Evolutionary conservation across 2,797 vertebrate species (phyloP), one percentile per base, ranked within the genome.

Genomic region (Telmatherina bonti): DNA sequence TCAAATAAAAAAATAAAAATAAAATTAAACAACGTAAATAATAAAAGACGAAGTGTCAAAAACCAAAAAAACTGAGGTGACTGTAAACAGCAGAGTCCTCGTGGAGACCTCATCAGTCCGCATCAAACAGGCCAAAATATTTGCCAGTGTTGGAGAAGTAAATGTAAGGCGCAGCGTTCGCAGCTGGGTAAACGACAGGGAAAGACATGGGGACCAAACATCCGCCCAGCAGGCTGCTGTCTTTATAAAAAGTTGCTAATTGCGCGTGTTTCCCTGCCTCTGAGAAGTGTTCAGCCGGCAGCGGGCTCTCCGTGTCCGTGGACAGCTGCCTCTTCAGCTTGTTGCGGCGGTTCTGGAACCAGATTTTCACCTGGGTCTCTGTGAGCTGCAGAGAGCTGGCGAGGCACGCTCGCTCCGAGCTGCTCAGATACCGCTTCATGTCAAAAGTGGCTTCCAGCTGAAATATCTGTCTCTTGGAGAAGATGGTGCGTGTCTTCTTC

Each of bases 401-500:
- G 5, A 97, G 94, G 47, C 95, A 94, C 1, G 95, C 95, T 29
- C 96, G 86, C 89, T 97, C 96, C 0, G 95, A 94, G 81, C 96
- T 96, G 91, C 96, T 96, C 67, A 96, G 94, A 47, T 96, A 95
- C 1, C 94, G 58, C 82, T 96, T 95, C 88, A 94, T 70, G 85
- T 94, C 94, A 56, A 95, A 96, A 3, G 95, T 94, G 31, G 94
- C 91, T 79, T 96, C 95, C 81, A 95, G 87, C 57, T 94, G 95
- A 35, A 95, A 95, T 12, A 96, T 94, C 87, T 95, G 95, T 72
- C 95, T 93, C 85, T 95, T 96, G 73, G 96, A 96, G 91, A 96
- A 96, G 82, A 96, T 95, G 53, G 96, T 96, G 82, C 96, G 93
- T 0, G 95, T 96, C 84, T 96, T 96, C 88, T 96, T 95, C 81